A percentile compares a stretch with the other conserved stretches of the same genome.
These are phyloP conservation scores for Aspidapion aeneum DNA, from an alignment of 2,888 invertebrate species.

Conservation along the genomic window DNA sequence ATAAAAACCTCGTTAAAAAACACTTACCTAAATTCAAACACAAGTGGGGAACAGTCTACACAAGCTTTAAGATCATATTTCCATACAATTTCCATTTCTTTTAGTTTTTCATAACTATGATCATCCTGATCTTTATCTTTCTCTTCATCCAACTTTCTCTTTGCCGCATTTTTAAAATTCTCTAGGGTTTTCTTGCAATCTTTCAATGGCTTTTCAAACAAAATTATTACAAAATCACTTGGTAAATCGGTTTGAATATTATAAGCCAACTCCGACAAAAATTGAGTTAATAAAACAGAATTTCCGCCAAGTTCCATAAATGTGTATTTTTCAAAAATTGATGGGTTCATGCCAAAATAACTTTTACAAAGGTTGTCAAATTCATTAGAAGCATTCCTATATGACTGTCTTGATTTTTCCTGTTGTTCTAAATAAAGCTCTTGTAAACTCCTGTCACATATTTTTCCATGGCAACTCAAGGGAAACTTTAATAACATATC, in stretches of 20 bases:
- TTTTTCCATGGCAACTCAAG: conserved; percentile 67
- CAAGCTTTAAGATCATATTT: conserved; percentile 69
- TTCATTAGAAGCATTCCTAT: background rate
- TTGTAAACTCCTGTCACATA: conserved; percentile 51
- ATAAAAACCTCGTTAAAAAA: too few relatives aligned
- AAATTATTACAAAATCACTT: conserved; percentile 51
- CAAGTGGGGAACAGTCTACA: conserved; percentile 73
- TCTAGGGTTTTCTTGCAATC: conserved; percentile 27
- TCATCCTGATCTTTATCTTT: background rate
- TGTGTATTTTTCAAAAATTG: conserved; percentile 41
- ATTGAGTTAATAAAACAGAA: conserved; percentile 64
- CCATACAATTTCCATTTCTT: conserved; percentile 44
- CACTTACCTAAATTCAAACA: conserved; percentile 51
- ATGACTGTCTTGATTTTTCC: conserved; percentile 28
- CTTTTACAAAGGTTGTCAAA: conserved; percentile 30
- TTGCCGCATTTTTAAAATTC: background rate
- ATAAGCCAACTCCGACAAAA: conserved; percentile 57
- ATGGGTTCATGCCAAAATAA: conserved; percentile 16
- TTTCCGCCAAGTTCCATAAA: conserved; percentile 66
- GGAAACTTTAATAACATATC: conserved; percentile 57
- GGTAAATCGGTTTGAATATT: conserved; percentile 48
- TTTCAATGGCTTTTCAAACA: conserved; percentile 51
- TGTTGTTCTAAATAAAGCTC: conserved; percentile 40
- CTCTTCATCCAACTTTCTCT: background rate
- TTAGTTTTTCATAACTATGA: background rate